Evolutionary conservation across 1,140 invertebrate species (phyloP).

Genomic region (Heterodera carotae): DNA sequence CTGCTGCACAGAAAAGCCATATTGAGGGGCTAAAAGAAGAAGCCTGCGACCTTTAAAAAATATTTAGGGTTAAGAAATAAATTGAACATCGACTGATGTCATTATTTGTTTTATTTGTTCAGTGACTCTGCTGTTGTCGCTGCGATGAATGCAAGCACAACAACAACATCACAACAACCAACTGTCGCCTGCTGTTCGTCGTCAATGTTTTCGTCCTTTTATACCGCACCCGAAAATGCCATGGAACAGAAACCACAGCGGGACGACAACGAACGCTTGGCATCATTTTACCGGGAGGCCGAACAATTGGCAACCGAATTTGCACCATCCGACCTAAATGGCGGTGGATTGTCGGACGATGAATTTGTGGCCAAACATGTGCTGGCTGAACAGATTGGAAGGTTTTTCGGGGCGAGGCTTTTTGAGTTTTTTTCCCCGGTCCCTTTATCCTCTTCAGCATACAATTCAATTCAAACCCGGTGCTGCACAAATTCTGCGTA

Average conservation of each 20-base stretch:
- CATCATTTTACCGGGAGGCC: conserved; percentile 29
- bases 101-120: no score
- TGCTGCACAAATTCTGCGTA: conserved; percentile 42
- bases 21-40: no score
- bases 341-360: conserved; percentile 31
- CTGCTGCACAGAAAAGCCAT: no score
- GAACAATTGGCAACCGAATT: conserved; percentile 27
- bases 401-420: not conserved
- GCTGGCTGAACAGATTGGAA: conserved; percentile 44
- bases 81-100: no score
- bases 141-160: not conserved
- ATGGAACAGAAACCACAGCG: not conserved
- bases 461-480: conserved; percentile 44
- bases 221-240: conserved; percentile 5
- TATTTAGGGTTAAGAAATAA: no score
- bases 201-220: conserved; percentile 22
- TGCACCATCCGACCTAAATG: conserved; percentile 9
- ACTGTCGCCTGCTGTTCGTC: conserved; percentile 11
- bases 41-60: no score
- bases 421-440: not conserved
- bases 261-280: not conserved
- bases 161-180: conserved; percentile 3
- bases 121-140: no score
- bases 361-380: conserved; percentile 41
- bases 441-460: conserved; percentile 21